Evolutionary conservation across 2,888 invertebrate genomes (phyloP), one percentile per base, ranked within the genome.

Genomic region (Polyommatus icarus): DNA sequence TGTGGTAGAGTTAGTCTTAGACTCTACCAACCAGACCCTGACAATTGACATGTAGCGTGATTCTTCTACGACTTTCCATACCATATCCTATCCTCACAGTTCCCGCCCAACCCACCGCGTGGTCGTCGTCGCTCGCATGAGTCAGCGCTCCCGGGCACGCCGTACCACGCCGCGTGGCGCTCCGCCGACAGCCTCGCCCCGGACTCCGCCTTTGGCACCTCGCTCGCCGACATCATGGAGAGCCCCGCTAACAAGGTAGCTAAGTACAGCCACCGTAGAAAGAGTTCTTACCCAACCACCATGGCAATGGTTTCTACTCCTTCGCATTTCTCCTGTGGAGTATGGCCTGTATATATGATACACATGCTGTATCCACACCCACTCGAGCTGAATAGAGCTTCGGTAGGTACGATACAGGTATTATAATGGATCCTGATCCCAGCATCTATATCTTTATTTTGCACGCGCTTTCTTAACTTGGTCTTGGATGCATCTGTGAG

Each of bases 141-240:
- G 46, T 89, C 90, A 0, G 90, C 91, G 0, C 80, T 93, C 0
- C 91, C 93, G 3, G 89, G 90, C 0, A 92, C 92, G 0, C 93
- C 92, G 0, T 79, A 89, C 78, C 91, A 90, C 77, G 76, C 40
- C 0, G 87, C 87, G 0, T 94, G 94, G 91, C 89, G 88, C 77
- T 93, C 93, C 0, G 85, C 87, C 0, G 93, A 93, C 77, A 91
- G 87, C 24, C 83, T 93, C 0, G 85, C 87, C 0, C 88, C 91
- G 0, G 93, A 93, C 0, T 85, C 91, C 0, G 92, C 93, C 0
- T 94, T 94, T 75, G 93, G 94, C 0, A 88, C 91, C 0, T 91
- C 93, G 0, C 82, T 94, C 1, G 91, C 94, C 57, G 93, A 94
- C 76, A 94, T 94, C 50, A 93, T 94, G 89, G 94, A 94, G 79